Percentiles rank a stretch among this genome's conserved stretches.
These are phyloP conservation scores for Micropoecilia bifurca DNA, from an alignment of 2,797 vertebrate species.

Conservation along the genomic window DNA sequence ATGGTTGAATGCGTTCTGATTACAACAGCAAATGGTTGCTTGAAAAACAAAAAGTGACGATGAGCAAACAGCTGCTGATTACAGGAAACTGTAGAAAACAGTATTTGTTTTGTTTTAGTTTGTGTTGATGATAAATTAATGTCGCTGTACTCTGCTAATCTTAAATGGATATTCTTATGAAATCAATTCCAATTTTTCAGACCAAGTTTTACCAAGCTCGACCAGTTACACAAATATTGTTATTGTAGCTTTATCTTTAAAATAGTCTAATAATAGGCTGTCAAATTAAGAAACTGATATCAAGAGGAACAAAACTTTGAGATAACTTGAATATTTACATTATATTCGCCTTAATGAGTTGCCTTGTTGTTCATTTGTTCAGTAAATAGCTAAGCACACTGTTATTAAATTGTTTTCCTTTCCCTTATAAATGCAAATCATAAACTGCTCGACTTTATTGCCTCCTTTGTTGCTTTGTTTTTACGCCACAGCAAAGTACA, in stretches of 20 bases:
- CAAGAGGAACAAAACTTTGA: neutral
- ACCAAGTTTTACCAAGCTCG: no score
- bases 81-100: neutral
- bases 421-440: constrained; percentile 39
- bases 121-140: neutral
- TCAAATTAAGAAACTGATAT: neutral
- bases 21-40: neutral
- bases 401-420: constrained; percentile 30
- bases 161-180: neutral
- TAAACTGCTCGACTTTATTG: constrained; percentile 19
- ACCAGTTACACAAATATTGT: neutral
- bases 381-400: constrained; percentile 28
- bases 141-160: neutral
- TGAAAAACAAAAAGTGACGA: neutral
- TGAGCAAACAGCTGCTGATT: neutral
- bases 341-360: neutral
- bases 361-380: constrained; percentile 8
- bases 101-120: neutral
- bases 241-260: neutral
- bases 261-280: neutral
- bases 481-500: constrained; percentile 33
- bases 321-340: neutral
- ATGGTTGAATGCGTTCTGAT: neutral
- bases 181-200: neutral
- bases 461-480: constrained; percentile 30